Base-by-base conservation (phyloP, 1,140 invertebrate genomes). In the Drosophila truncata region DNA sequence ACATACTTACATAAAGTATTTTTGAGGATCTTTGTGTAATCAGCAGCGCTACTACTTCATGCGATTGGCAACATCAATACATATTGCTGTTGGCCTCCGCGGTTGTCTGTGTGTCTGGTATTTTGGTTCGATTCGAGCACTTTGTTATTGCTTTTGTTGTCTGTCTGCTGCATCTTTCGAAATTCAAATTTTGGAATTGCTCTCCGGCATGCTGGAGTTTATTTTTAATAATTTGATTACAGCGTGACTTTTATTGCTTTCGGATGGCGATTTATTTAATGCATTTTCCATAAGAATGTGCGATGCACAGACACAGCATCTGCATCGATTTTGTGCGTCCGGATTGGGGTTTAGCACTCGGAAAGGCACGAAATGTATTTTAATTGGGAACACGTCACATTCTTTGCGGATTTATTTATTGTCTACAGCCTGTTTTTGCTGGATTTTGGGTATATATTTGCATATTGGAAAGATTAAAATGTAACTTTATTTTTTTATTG, bases 121-220 rank as follows among this genome's bases (percentile, higher is more conserved):
- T 90, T 90, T 90, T 90, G 81, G 67, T 90, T 72, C 70, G 61
- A 80, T 85, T 76, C 70, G 61, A 85, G 78, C 85, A 82, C 81
- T 73, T 88, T 90, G 78, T 85, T 85, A 90, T 90, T 88, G 85
- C 81, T 90, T 82, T 85, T 77, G 78, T 69, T 84, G 67, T 90
- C 71, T 61, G 52, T 80, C 39, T 75, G 82, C 39, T 75, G 82
- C 82, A 74, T 72, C 35, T 75, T 66, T 67, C 37, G 54, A 33
- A 47, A 70, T 47, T 33, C 9, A 27, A 71, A 27, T 25, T 44
- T 20, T 46, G 54, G 33, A 54, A 31, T n/a, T 29, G 4, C 16
- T 64, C 29, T 64, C 16, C 27, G 14, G 14, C 29, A 13, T 4
- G 3, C 10, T n/a, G 7, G 5, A 31, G 42, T 18, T 31, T 58